A percentile compares a stretch with the other conserved stretches of the same genome.
phyloP scores from a whole-genome alignment of 2,888 invertebrate species.

The Leptinotarsa haldemani region DNA sequence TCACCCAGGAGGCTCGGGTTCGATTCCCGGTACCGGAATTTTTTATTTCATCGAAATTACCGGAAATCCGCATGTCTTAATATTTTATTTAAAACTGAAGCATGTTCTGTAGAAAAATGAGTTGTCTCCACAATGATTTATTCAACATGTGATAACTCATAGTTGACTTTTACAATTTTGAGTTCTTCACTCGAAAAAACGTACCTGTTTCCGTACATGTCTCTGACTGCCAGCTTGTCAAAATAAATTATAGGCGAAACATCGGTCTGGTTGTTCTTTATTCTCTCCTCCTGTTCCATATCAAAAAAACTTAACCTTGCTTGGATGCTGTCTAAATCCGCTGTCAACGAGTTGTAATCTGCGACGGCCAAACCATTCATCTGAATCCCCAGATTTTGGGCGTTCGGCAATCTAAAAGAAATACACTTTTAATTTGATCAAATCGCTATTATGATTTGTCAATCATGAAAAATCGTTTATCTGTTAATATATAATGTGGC shows the following conservation, averaged over 20 bases:
- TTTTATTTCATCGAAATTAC: conserved; percentile 39
- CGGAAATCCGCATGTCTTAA: too few relatives aligned
- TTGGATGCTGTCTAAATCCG: conserved; percentile 54
- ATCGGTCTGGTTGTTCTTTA: conserved; percentile 50
- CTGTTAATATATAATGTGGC: too few relatives aligned
- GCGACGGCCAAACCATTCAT: conserved; percentile 64
- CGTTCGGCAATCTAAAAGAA: conserved; percentile 56
- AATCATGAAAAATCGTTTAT: too few relatives aligned
- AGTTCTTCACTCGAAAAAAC: conserved; percentile 20
- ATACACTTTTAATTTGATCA: conserved; percentile 7
- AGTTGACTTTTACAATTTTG: conserved; percentile 30
- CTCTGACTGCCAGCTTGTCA: conserved; percentile 60
- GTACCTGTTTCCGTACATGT: conserved; percentile 64
- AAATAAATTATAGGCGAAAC: conserved; percentile 51
- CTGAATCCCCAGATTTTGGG: conserved; percentile 56
- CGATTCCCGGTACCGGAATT: conserved; percentile 71
- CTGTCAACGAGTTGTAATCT: conserved; percentile 57
- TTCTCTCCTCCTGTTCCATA: conserved; percentile 55
- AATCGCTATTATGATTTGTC: neutral
- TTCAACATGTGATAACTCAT: too few relatives aligned
- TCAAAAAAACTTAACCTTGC: conserved; percentile 60
- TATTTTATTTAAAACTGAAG: too few relatives aligned
- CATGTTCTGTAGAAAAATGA: too few relatives aligned
- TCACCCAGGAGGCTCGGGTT: conserved; percentile 74
- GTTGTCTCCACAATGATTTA: too few relatives aligned